Conservation (phyloP, 2,797 vertebrate genomes). For the Rhinophrynus dorsalis region DNA sequence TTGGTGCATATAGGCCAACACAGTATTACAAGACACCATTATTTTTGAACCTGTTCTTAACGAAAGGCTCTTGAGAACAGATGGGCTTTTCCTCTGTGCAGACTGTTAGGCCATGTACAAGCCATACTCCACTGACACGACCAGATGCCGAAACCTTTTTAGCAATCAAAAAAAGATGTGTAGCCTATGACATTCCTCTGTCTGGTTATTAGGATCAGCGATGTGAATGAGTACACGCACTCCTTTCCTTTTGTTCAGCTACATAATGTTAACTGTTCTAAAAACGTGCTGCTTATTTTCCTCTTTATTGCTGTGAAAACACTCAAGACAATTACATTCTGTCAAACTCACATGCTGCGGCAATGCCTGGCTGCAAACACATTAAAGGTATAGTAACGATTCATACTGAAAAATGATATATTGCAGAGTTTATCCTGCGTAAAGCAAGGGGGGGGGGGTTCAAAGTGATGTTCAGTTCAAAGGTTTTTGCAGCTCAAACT, state of each 20-base stretch:
- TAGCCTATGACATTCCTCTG: not conserved
- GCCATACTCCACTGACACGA: conserved; percentile 21
- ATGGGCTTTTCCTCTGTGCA: conserved; percentile 16
- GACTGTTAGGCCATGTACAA: conserved; percentile 11
- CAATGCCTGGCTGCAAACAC: no score
- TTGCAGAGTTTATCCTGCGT: no score
- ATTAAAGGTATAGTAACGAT: no score
- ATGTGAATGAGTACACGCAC: not conserved
- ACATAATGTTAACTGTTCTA: not conserved
- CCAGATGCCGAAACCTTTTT: conserved; percentile 33
- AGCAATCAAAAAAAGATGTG: conserved; percentile 4
- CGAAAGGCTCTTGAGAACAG: conserved; percentile 18
- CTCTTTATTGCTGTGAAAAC: no score
- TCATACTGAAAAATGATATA: no score
- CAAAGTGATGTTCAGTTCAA: no score
- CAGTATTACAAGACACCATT: not conserved
- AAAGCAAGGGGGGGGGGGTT: no score
- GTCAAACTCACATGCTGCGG: not conserved
- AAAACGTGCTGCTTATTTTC: no score
- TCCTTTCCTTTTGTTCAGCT: not conserved
- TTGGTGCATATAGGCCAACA: no score
- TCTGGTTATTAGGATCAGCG: not conserved
- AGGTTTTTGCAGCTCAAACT: no score
- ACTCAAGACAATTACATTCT: conserved; percentile 2
- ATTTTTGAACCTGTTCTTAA: conserved; percentile 1